Base-by-base conservation (phyloP, 2,797 vertebrate species). In the Periophthalmus magnuspinnatus region DNA sequence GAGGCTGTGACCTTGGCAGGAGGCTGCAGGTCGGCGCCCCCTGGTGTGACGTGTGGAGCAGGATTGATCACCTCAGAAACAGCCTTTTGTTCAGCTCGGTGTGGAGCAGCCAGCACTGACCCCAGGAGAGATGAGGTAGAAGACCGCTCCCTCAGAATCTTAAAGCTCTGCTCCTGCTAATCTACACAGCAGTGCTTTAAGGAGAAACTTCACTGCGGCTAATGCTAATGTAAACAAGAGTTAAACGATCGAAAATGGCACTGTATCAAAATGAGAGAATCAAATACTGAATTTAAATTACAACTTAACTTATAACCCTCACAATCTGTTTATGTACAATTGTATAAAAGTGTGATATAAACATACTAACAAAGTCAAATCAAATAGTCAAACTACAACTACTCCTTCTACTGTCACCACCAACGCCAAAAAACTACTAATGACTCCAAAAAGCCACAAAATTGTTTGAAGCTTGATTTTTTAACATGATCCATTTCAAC, bases 21-120 rank as follows among this genome's bases (percentile, higher is more conserved):
- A 5, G 67, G 68, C 69, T 14, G 52, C 62, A 32, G 33, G 70
- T 73, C 72, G 8, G 52, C 61, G 14, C 28, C 19, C 59, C 74
- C 65, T 67, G 71, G 77, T 77, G 65, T 68, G 65, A 74, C 71
- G 81, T 71, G 76, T 86, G 81, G 82, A 79, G 75, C 75, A 85
- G 80, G 87, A 90, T 85, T 86, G 88, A 91, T 91, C 85, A 87
- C 86, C 82, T 83, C 78, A 79, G 83, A 85, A 78, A 79, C 24
- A 54, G 79, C 67, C 86, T 88, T 87, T 88, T 86, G 85, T 88
- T 85, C 85, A 75, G 81, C 22, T 71, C 41, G 32, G 77, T n/a
- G 75, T 32, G 75, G 76, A 80, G 81, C 83, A 77, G 82, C 59
- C 55, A 81, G 62, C 45, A 52, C 24, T 84, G 83, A 89, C 84